Conservation (phyloP, 2,888 invertebrate genomes). For the Ceraclea dissimilis region DNA sequence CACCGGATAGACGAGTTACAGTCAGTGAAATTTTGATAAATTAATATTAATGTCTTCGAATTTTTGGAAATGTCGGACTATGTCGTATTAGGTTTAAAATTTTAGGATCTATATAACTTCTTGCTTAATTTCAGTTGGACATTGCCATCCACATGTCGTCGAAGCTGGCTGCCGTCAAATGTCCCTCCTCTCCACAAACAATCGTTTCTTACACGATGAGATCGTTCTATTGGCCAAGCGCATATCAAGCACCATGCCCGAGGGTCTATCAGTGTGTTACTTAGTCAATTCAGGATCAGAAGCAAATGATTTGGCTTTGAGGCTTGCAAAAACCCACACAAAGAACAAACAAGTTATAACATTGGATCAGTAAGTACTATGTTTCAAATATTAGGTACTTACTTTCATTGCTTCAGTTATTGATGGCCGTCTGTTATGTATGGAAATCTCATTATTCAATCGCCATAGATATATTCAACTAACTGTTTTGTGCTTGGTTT, state of each 20-base stretch:
- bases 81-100: too few species aligned
- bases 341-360: slow-evolving; percentile 84
- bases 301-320: slow-evolving; percentile 93
- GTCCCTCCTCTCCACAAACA: slow-evolving; percentile 87
- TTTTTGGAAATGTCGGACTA: too few species aligned
- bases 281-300: slow-evolving; percentile 99
- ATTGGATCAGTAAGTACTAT: slow-evolving; percentile 85
- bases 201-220: slow-evolving; percentile 93
- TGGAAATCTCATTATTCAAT: too few species aligned
- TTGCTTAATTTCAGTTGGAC: slow-evolving; percentile 95
- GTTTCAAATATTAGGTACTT: background rate
- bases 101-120: too few species aligned
- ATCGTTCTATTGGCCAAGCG: slow-evolving; percentile 84
- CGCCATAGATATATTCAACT: too few species aligned
- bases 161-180: slow-evolving; percentile 87
- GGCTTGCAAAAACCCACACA: slow-evolving; percentile 84
- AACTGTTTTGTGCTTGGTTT: too few species aligned
- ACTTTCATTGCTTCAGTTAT: background rate
- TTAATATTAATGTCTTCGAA: too few species aligned
- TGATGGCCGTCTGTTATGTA: too few species aligned
- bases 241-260: slow-evolving; percentile 76
- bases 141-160: slow-evolving; percentile 93
- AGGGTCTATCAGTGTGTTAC: slow-evolving; percentile 82
- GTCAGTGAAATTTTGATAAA: too few species aligned
- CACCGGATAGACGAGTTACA: too few species aligned